phyloP scores from a whole-genome alignment of 2,888 invertebrate genomes.

The Orgyia antiqua region DNA sequence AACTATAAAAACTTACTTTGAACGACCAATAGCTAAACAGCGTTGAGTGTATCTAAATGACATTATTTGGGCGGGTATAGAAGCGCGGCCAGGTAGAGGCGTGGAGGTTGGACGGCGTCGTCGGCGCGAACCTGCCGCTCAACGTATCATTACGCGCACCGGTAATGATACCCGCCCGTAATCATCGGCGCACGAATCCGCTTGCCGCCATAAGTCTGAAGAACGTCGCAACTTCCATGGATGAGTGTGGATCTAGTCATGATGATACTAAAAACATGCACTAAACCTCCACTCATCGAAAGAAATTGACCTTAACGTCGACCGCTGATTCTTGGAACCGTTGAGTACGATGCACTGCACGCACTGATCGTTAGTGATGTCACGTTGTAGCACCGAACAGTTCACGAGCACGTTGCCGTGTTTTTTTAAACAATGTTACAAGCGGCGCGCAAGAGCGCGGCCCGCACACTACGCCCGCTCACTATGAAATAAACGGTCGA shows the following conservation, averaged over 20 bases:
- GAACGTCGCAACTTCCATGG: slow-evolving; percentile 82
- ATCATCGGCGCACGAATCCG: slow-evolving; percentile 44
- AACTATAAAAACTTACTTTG: slow-evolving; percentile 57
- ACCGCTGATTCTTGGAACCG: slow-evolving; percentile 38
- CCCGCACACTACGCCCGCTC: slow-evolving; percentile 59
- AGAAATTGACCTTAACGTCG: slow-evolving; percentile 72
- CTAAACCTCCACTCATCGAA: slow-evolving; percentile 87
- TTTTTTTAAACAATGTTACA: slow-evolving; percentile 46
- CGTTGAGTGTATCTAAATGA: slow-evolving; percentile 58
- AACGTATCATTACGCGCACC: slow-evolving; percentile 65
- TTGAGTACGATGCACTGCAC: slow-evolving; percentile 61
- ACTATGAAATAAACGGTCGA: slow-evolving; percentile 76
- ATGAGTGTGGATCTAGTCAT: slow-evolving; percentile 91
- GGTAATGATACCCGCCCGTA: slow-evolving; percentile 57
- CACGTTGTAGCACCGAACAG: slow-evolving; percentile 68
- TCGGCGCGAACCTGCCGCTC: slow-evolving; percentile 56
- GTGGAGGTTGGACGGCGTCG: slow-evolving; percentile 40
- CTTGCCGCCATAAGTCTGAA: slow-evolving; percentile 35
- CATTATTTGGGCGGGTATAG: slow-evolving; percentile 49
- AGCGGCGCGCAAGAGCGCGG: slow-evolving; percentile 39
- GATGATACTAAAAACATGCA: slow-evolving; percentile 80
- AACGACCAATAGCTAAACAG: slow-evolving; percentile 49
- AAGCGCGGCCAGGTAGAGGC: slow-evolving; percentile 52
- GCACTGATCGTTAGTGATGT: slow-evolving; percentile 67
- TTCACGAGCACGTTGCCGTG: slow-evolving; percentile 66